Percentiles rank a stretch among this genome's conserved stretches.
Evolutionary conservation across 2,113 vertebrate species (phyloP).

Genomic region (Ginglymostoma cirratum): DNA sequence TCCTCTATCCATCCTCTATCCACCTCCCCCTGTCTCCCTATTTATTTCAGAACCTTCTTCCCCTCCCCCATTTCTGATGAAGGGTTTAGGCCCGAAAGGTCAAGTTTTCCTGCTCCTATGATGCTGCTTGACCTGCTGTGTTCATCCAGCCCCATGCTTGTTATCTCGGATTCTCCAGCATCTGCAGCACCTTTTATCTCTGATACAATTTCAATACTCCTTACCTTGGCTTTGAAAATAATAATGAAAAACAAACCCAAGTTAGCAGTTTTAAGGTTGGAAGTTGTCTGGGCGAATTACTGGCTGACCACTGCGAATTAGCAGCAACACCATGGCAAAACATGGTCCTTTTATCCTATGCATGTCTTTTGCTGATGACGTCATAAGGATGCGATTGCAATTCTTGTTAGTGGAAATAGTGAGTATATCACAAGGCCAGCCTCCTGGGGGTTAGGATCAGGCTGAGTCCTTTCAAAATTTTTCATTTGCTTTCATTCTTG

Average conservation of each 20-base stretch:
- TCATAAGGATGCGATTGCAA: background rate
- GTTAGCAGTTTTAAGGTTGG: background rate
- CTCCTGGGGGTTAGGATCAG: background rate
- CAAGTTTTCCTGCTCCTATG: no score
- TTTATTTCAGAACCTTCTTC: no score
- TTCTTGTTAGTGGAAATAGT: background rate
- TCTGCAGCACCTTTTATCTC: no score
- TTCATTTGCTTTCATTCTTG: background rate
- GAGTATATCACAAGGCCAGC: background rate
- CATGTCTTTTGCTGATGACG: background rate
- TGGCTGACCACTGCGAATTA: background rate
- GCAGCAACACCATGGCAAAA: background rate
- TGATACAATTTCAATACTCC: background rate
- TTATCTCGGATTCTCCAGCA: no score
- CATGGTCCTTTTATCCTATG: background rate
- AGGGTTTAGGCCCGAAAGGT: no score
- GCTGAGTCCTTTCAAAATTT: background rate
- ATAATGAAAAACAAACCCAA: background rate
- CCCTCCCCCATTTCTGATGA: no score
- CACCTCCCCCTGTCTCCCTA: no score
- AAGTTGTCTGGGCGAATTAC: background rate
- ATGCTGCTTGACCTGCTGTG: no score
- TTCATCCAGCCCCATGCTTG: no score
- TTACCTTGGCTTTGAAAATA: background rate
- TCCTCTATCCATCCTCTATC: no score